These are phyloP conservation scores for Mya arenaria DNA, from an alignment of 1,140 invertebrate genomes.

Conservation along the genomic window DNA sequence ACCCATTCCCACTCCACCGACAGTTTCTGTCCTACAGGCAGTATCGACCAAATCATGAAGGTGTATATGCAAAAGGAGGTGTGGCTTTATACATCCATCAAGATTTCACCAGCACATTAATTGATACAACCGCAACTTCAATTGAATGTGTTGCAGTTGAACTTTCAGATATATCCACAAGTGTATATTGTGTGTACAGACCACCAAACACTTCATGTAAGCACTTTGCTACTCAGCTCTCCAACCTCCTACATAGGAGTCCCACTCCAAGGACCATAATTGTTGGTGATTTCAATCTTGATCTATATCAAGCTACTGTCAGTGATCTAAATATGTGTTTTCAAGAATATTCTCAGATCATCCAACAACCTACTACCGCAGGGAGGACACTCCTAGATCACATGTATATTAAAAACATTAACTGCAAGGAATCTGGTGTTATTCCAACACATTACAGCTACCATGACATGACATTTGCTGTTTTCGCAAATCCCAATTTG, in stretches of 20 bases:
- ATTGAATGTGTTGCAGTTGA: constrained; percentile 2
- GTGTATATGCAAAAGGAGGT: too few species aligned
- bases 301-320: too few species aligned
- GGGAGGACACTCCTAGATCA: too few species aligned
- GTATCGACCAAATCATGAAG: background rate
- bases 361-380: too few species aligned
- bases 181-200: background rate
- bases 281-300: background rate
- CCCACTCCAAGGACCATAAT: background rate
- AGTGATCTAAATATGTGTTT: too few species aligned
- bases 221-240: background rate
- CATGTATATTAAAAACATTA: too few species aligned
- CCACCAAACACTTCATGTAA: background rate
- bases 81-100: background rate
- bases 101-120: background rate
- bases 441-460: too few species aligned
- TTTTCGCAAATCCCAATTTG: too few species aligned
- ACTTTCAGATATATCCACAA: background rate
- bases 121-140: background rate
- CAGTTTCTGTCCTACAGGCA: background rate
- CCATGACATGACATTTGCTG: too few species aligned
- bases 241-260: background rate
- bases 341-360: too few species aligned
- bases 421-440: too few species aligned
- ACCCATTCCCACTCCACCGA: background rate